Percentiles rank a stretch among this genome's conserved stretches.
phyloP scores from a whole-genome alignment of 2,113 vertebrate genomes.

The Pomatorhinus ruficollis region DNA sequence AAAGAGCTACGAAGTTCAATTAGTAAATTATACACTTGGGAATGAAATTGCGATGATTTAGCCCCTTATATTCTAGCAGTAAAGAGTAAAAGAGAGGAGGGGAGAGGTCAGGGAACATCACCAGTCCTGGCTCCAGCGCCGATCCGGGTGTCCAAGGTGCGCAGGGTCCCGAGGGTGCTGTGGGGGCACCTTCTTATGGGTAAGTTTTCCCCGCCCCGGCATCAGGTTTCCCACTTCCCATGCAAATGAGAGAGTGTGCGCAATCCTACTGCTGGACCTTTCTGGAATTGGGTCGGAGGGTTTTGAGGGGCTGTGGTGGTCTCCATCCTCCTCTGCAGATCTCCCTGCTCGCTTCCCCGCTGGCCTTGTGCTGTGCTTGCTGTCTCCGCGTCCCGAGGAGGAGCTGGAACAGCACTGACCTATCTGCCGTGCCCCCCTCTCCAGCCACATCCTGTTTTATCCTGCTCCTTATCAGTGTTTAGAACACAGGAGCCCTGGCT shows the following conservation, averaged over 20 bases:
- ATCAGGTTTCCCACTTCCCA: not conserved
- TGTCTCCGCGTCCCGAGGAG: not conserved
- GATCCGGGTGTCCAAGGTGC: not conserved
- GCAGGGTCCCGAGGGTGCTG: not conserved
- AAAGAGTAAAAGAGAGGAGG: not conserved
- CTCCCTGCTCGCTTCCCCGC: not conserved
- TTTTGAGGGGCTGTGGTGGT: not conserved
- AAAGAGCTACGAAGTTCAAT: not conserved
- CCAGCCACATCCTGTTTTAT: not conserved
- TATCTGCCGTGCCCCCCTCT: not conserved
- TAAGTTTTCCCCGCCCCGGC: not conserved
- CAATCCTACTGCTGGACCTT: rapidly evolving
- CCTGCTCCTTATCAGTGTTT: not conserved
- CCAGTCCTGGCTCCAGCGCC: not conserved
- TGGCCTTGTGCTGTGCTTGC: not conserved
- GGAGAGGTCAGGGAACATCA: not conserved
- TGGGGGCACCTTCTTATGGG: not conserved
- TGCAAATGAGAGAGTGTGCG: not conserved
- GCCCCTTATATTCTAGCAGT: not conserved
- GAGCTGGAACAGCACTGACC: not conserved
- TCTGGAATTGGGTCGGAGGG: not conserved
- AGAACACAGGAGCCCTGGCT: not conserved
- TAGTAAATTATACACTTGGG: not conserved
- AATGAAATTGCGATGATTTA: not conserved
- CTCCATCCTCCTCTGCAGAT: rapidly evolving